Conservation (phyloP, 2,797 vertebrate genomes). For the Enteromius anoplus region DNA sequence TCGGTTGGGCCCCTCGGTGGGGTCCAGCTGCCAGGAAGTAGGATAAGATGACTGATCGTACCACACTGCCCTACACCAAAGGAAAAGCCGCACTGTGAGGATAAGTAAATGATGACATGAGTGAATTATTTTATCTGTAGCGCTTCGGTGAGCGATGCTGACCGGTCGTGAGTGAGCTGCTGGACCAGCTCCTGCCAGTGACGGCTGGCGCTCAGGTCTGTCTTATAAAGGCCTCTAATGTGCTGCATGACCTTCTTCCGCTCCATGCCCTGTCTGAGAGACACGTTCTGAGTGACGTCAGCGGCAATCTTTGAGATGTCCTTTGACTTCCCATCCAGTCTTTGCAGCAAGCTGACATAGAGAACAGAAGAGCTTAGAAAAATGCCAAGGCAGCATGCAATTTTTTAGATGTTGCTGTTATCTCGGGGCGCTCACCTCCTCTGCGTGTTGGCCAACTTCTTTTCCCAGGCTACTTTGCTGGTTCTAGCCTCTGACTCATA, state of each 20-base stretch:
- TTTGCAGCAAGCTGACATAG: conserved; percentile 87
- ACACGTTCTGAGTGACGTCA: conserved; percentile 97
- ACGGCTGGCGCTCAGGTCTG: conserved; percentile 92
- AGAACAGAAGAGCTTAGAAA: neutral
- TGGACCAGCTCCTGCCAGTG: conserved; percentile 98
- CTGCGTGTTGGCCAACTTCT: conserved; percentile 88
- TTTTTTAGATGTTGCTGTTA: neutral
- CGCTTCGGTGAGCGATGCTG: conserved; percentile 49
- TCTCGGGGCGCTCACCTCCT: conserved; percentile 79
- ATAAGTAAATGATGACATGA: neutral
- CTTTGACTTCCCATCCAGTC: conserved; percentile 92
- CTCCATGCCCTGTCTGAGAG: conserved; percentile 94
- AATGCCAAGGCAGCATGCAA: neutral
- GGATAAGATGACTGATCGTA: conserved; percentile 92
- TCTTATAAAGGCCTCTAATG: conserved; percentile 94
- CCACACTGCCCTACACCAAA: conserved; percentile 87
- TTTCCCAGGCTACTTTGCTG: conserved; percentile 92
- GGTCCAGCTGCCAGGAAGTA: conserved; percentile 96
- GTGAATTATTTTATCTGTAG: too few relatives aligned
- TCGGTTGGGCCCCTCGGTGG: conserved; percentile 95
- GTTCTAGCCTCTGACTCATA: conserved; percentile 87
- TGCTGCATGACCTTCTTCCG: conserved; percentile 98
- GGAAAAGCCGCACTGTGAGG: neutral
- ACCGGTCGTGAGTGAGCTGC: conserved; percentile 96
- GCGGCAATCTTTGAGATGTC: conserved; percentile 97